These are phyloP conservation scores for Antheraea assamensis DNA, from an alignment of 2,888 invertebrate genomes.

Conservation along the genomic window DNA sequence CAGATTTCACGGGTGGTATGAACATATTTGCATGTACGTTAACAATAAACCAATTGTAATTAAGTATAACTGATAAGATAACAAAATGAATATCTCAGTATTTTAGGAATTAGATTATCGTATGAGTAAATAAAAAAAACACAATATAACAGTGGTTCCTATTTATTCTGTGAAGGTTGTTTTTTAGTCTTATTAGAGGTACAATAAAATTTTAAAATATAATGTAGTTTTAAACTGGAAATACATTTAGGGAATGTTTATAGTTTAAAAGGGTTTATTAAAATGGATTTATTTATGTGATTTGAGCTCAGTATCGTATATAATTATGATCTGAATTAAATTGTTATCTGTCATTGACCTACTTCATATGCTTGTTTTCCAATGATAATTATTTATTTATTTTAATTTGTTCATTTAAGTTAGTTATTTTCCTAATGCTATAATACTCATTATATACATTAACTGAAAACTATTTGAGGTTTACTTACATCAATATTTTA, in stretches of 20 bases:
- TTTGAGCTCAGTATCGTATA: background rate
- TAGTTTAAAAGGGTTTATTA: background rate
- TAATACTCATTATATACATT: background rate
- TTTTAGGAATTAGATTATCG: constrained; percentile 37
- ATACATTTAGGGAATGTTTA: background rate
- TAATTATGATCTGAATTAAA: background rate
- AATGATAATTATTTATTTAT: constrained; percentile 5
- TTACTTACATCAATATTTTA: background rate
- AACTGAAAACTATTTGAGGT: background rate
- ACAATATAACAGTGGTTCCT: constrained; percentile 11
- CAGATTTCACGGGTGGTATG: constrained; percentile 71
- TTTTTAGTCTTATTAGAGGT: background rate
- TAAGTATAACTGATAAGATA: constrained; percentile 64
- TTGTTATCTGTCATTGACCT: constrained; percentile 18
- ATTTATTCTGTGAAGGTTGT: constrained; percentile 10
- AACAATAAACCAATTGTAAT: constrained; percentile 60
- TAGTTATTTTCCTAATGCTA: background rate
- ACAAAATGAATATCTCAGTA: constrained; percentile 37
- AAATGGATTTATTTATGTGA: too few species aligned
- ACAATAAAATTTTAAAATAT: background rate
- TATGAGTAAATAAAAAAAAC: constrained; percentile 21
- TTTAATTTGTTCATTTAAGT: background rate
- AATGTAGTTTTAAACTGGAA: background rate
- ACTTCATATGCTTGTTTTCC: background rate
- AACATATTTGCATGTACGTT: constrained; percentile 69